Percentiles rank a stretch among this genome's conserved stretches.
Conservation (phyloP, 2,113 vertebrate species). For the Caretta caretta region DNA sequence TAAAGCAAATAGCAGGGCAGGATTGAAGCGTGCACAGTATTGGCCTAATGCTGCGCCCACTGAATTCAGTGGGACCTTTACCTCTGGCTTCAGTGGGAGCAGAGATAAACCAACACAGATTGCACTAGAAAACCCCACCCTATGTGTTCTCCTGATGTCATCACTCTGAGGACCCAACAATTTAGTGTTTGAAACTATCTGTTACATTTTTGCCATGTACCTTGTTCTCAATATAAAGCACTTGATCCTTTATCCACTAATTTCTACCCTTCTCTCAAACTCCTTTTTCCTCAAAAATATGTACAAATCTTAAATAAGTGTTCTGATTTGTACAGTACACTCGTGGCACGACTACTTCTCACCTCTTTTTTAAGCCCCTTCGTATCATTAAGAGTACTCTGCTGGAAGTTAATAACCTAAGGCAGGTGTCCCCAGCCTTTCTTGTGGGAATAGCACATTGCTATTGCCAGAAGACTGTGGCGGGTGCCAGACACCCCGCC, state of each 20-base stretch:
- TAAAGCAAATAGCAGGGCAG: background rate
- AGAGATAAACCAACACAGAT: background rate
- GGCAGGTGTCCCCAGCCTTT: too few relatives aligned
- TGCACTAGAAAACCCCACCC: background rate
- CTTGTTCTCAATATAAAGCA: background rate
- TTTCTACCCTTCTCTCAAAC: background rate
- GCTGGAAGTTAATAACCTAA: background rate
- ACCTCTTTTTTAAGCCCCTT: background rate
- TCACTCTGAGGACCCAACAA: background rate
- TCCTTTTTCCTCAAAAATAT: background rate
- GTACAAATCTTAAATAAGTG: background rate
- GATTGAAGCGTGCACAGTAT: background rate
- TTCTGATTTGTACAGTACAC: background rate
- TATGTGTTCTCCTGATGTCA: background rate
- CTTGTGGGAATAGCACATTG: too few relatives aligned
- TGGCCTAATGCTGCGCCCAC: background rate
- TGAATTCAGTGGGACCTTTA: background rate
- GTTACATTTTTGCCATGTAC: background rate
- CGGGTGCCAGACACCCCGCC: too few relatives aligned
- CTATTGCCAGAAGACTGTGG: too few relatives aligned
- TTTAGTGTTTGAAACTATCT: background rate
- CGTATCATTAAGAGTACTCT: background rate
- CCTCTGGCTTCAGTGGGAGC: background rate
- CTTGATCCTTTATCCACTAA: background rate
- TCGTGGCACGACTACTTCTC: background rate